phyloP scores from a whole-genome alignment of 2,797 vertebrate genomes.

The Ispidina picta region DNA sequence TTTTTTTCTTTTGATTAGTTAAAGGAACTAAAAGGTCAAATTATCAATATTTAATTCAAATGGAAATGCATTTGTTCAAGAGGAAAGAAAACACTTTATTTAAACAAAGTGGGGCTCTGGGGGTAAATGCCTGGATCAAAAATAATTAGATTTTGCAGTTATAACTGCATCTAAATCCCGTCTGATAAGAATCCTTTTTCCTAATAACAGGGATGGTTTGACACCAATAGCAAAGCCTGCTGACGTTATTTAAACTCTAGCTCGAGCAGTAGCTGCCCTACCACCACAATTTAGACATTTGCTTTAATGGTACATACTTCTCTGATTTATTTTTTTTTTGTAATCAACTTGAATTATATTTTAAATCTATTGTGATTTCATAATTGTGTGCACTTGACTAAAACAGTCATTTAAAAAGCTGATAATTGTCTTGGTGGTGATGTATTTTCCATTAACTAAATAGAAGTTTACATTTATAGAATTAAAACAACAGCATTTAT shows the following conservation, averaged over 20 bases:
- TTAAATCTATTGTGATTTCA: constrained; percentile 62
- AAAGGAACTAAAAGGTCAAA: constrained; percentile 85
- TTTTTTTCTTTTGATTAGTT: constrained; percentile 83
- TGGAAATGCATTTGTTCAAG: constrained; percentile 79
- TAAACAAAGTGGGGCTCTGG: constrained; percentile 70
- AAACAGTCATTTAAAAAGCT: constrained; percentile 49
- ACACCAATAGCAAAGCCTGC: not conserved
- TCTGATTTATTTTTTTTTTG: constrained; percentile 5
- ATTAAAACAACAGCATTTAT: constrained; percentile 56
- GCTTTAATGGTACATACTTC: constrained; percentile 24
- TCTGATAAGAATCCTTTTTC: constrained; percentile 66
- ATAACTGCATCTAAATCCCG: constrained; percentile 65
- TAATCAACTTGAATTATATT: constrained; percentile 58
- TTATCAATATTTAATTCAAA: constrained; percentile 88
- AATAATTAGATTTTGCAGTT: constrained; percentile 74
- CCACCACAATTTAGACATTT: constrained; percentile 34
- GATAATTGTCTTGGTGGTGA: constrained; percentile 49
- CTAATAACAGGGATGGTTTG: constrained; percentile 63
- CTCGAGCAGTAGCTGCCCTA: not conserved
- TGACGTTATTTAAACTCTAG: constrained; percentile 7
- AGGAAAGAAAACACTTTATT: constrained; percentile 77
- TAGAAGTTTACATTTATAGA: constrained; percentile 69
- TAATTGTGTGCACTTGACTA: constrained; percentile 50
- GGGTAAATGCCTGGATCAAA: constrained; percentile 72
- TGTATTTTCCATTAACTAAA: constrained; percentile 69